These are phyloP conservation scores for Metacarcinus magister DNA, from an alignment of 2,888 invertebrate species.

Conservation along the genomic window DNA sequence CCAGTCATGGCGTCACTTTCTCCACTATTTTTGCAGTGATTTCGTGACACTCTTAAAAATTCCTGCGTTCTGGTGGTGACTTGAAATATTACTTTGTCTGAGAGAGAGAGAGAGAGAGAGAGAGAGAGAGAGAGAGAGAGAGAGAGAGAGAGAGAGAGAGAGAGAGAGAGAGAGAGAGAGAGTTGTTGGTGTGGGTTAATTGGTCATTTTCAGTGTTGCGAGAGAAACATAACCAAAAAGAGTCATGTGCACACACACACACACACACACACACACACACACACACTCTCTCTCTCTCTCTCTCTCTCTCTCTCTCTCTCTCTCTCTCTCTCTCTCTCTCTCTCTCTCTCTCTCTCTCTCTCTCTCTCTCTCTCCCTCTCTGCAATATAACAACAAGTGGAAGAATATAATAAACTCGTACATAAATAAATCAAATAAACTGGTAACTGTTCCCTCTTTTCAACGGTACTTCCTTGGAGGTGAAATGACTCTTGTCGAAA, in stretches of 20 bases:
- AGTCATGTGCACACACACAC: neutral
- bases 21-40: neutral
- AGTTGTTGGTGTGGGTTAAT: neutral
- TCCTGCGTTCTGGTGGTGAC: neutral
- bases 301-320: too few species aligned
- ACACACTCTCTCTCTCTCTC: neutral
- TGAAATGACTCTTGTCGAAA: too few species aligned
- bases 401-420: too few species aligned
- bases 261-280: neutral
- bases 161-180: conserved; percentile 23
- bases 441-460: too few species aligned
- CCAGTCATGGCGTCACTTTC: neutral
- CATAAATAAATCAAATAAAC: too few species aligned
- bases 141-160: neutral
- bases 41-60: neutral
- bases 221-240: neutral
- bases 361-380: too few species aligned
- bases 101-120: too few species aligned
- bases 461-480: too few species aligned
- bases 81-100: neutral
- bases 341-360: too few species aligned
- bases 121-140: too few species aligned
- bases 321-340: too few species aligned
- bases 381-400: too few species aligned
- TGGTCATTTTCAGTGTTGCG: neutral